These are phyloP conservation scores for Cryptoblepharus egeriae DNA, from an alignment of 2,797 vertebrate genomes.

Conservation along the genomic window DNA sequence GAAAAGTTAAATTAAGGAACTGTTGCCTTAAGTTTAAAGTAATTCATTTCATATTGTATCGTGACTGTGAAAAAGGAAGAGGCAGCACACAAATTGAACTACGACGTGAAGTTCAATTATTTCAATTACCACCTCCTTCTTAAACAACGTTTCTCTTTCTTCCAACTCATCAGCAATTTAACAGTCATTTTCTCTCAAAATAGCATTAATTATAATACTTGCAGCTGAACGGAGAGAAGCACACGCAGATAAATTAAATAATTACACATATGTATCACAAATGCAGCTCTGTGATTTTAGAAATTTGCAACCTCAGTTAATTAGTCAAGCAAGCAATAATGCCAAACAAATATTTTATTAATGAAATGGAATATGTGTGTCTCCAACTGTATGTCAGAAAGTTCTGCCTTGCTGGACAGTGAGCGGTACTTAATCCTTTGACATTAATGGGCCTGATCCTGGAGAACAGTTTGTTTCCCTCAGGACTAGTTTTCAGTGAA, in stretches of 20 bases:
- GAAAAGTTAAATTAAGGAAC: slow-evolving; percentile 55
- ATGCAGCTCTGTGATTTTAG: slow-evolving; percentile 52
- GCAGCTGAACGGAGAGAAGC: slow-evolving; percentile 57
- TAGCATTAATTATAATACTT: slow-evolving; percentile 70
- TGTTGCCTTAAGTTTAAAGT: slow-evolving; percentile 64
- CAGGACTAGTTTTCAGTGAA: not conserved
- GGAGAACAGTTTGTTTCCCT: not conserved
- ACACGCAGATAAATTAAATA: slow-evolving; percentile 64
- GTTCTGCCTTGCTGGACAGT: not conserved
- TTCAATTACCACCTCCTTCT: slow-evolving; percentile 74
- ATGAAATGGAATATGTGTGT: not conserved
- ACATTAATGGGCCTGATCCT: not conserved
- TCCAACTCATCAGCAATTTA: slow-evolving; percentile 72
- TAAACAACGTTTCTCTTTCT: slow-evolving; percentile 70
- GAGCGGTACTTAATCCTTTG: not conserved
- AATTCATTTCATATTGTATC: slow-evolving; percentile 69
- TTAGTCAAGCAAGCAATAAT: slow-evolving; percentile 44
- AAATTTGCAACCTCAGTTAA: slow-evolving; percentile 52
- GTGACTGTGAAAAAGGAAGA: slow-evolving; percentile 64
- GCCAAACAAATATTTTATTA: slow-evolving; percentile 33
- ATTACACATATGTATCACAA: slow-evolving; percentile 52
- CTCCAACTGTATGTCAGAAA: not conserved
- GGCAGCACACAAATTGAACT: slow-evolving; percentile 67
- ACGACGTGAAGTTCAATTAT: slow-evolving; percentile 73
- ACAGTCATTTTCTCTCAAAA: slow-evolving; percentile 72